Conservation (phyloP, 2,113 vertebrate species). For the Potamarius usumacintae region DNA sequence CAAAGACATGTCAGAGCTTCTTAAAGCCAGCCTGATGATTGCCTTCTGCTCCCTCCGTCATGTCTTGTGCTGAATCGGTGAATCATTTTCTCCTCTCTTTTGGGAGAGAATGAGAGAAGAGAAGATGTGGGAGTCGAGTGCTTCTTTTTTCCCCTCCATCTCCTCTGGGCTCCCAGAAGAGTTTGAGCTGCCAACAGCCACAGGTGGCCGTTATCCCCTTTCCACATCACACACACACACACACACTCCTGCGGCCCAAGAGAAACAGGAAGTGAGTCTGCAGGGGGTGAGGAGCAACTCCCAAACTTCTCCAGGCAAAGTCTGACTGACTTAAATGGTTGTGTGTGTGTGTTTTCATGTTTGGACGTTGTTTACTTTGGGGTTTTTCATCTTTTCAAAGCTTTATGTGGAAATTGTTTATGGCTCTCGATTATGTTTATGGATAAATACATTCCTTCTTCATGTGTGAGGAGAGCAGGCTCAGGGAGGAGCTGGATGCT, state of each 20-base stretch:
- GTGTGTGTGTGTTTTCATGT: slow-evolving; percentile 21
- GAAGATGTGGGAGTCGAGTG: slow-evolving; percentile 19
- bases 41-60: background rate
- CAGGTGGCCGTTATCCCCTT: slow-evolving; percentile 48
- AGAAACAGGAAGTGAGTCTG: slow-evolving; percentile 52
- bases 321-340: background rate
- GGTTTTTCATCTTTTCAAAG: slow-evolving; percentile 12
- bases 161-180: slow-evolving; percentile 46
- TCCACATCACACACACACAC: slow-evolving; percentile 4
- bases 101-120: slow-evolving; percentile 23
- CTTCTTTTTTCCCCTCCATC: slow-evolving; percentile 41
- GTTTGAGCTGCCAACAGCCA: slow-evolving; percentile 48
- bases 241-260: slow-evolving; percentile 33
- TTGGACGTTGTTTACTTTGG: background rate
- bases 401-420: slow-evolving; percentile 27
- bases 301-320: slow-evolving; percentile 15
- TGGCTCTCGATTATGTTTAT: slow-evolving; percentile 27
- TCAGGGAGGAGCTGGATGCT: background rate
- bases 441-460: slow-evolving; percentile 24
- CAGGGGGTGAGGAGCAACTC: slow-evolving; percentile 35
- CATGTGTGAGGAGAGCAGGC: background rate
- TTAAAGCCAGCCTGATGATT: background rate
- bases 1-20: background rate
- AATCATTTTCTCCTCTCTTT: slow-evolving; percentile 29
- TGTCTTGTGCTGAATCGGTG: background rate